phyloP scores from a whole-genome alignment of 2,113 vertebrate genomes.

The Rhabdomys dilectus region DNA sequence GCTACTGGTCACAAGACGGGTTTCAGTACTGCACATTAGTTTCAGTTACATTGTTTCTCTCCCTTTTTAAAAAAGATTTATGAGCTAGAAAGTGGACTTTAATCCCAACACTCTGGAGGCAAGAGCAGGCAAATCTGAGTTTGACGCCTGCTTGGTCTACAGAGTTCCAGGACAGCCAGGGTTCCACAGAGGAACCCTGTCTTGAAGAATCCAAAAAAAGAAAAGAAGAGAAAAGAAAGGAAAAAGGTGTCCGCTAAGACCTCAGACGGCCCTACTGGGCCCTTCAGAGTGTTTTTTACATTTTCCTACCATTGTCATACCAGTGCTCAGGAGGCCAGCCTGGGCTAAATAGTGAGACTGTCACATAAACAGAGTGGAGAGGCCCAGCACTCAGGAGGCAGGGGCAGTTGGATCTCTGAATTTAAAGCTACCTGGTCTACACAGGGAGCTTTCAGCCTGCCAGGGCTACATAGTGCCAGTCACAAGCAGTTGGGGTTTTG shows the following conservation, averaged over 20 bases:
- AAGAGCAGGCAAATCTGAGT: not conserved
- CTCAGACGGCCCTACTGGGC: not conserved
- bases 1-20: not conserved
- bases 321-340: not conserved
- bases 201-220: not conserved
- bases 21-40: not conserved
- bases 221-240: not conserved
- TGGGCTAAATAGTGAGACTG: not conserved
- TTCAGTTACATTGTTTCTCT: not conserved
- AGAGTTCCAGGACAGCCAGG: not conserved
- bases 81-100: not conserved
- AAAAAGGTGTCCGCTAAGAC: not conserved
- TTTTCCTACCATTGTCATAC: not conserved
- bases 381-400: not conserved
- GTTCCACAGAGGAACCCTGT: not conserved
- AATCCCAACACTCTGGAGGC: not conserved
- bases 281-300: not conserved
- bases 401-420: not conserved
- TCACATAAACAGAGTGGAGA: not conserved
- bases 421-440: not conserved
- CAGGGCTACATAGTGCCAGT: no score
- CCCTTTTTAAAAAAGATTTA: not conserved
- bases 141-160: not conserved
- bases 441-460: not conserved
- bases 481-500: not conserved